Evolutionary conservation across 1,140 invertebrate genomes (phyloP).

Genomic region (Notospermus geniculatus): DNA sequence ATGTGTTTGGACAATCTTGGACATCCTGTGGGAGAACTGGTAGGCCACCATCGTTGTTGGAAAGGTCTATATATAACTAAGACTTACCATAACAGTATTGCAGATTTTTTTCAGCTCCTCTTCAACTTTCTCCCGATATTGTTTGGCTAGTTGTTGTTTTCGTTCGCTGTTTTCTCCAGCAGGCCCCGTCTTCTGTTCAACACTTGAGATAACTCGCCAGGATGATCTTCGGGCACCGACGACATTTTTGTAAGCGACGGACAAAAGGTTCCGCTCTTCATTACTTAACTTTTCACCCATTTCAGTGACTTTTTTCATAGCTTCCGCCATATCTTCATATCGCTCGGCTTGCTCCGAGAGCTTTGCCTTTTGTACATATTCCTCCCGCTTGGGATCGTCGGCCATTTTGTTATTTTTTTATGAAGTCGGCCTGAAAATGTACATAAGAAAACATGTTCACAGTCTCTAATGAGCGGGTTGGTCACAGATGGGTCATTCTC

Average conservation of each 20-base stretch:
- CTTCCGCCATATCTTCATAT: conserved; percentile 81
- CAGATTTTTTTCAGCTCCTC: conserved; percentile 98
- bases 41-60: no score
- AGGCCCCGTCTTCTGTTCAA: conserved; percentile 76
- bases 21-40: no score
- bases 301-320: conserved; percentile 68
- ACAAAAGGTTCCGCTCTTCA: conserved; percentile 95
- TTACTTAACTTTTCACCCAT: conserved; percentile 90
- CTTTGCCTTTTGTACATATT: conserved; percentile 98
- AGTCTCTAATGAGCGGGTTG: no score
- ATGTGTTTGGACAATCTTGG: no score
- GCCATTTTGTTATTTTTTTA: no score
- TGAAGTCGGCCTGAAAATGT: no score
- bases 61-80: no score
- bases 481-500: no score
- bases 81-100: conserved; percentile 96
- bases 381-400: conserved; percentile 92
- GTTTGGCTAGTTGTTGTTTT: conserved; percentile 98
- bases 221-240: conserved; percentile 95
- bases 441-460: no score
- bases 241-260: conserved; percentile 99
- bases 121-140: conserved; percentile 99
- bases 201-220: conserved; percentile 98
- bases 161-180: conserved; percentile 77
- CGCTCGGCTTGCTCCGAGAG: conserved; percentile 98